Percentiles rank a stretch among this genome's conserved stretches.
Conservation (phyloP, 2,113 vertebrate genomes). For the Monarcha castaneiventris region DNA sequence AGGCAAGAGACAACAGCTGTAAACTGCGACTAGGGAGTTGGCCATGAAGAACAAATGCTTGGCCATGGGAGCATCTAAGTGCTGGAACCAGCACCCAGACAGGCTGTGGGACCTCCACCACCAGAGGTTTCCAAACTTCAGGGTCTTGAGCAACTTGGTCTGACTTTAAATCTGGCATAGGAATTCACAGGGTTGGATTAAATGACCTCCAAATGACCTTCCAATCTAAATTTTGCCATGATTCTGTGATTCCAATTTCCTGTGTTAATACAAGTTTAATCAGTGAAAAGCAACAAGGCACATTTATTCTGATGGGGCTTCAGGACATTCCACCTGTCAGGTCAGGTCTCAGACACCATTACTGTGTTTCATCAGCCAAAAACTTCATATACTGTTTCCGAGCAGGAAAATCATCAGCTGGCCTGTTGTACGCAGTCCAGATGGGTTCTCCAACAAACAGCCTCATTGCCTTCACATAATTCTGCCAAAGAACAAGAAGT, state of each 20-base stretch:
- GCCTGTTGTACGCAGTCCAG: slow-evolving; percentile 90
- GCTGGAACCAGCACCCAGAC: not conserved
- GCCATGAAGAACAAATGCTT: not conserved
- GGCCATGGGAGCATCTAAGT: not conserved
- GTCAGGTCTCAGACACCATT: not conserved
- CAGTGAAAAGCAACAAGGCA: not conserved
- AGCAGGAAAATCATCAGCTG: slow-evolving; percentile 83
- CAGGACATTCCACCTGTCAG: not conserved
- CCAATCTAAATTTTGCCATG: not conserved
- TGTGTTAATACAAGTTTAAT: not conserved
- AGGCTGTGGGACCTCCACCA: not conserved
- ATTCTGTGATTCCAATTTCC: not conserved
- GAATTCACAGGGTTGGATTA: not conserved
- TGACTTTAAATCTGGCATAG: not conserved
- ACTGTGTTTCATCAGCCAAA: slow-evolving; percentile 33
- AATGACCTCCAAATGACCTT: not conserved
- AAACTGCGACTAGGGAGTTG: not conserved
- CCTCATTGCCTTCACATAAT: slow-evolving; percentile 93
- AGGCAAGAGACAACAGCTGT: not conserved
- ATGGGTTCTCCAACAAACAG: slow-evolving; percentile 90
- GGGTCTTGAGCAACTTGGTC: not conserved
- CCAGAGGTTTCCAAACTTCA: not conserved
- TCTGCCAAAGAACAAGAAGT: slow-evolving; percentile 67
- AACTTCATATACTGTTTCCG: slow-evolving; percentile 77
- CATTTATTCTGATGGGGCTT: not conserved